phyloP scores from a whole-genome alignment of 2,113 vertebrate species.

The Casuarius casuarius region DNA sequence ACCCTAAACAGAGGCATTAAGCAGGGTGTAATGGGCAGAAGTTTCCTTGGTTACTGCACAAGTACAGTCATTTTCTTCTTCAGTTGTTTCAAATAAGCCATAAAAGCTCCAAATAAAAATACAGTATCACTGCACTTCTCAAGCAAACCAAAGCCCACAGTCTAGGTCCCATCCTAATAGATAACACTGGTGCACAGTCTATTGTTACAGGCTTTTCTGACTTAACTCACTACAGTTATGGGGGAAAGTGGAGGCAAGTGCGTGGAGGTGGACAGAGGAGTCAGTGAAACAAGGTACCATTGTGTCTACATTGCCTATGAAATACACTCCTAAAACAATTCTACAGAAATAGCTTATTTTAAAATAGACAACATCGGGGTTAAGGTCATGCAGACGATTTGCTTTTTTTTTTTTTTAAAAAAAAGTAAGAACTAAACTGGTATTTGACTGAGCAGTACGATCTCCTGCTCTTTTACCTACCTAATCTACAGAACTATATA shows the following conservation, averaged over 20 bases:
- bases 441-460: neutral
- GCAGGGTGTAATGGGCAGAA: neutral
- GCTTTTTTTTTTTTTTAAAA: neutral
- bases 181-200: rapidly evolving
- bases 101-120: neutral
- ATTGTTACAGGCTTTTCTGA: neutral
- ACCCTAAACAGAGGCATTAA: neutral
- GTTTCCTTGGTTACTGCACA: neutral
- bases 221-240: neutral
- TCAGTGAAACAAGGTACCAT: rapidly evolving
- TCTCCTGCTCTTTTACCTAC: neutral
- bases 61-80: neutral
- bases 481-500: rapidly evolving
- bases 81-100: neutral
- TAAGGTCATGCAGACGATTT: neutral
- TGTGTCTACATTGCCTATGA: rapidly evolving
- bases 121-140: neutral
- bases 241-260: too few species aligned
- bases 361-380: neutral
- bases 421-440: neutral
- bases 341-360: neutral
- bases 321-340: neutral
- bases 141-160: neutral
- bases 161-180: neutral
- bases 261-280: neutral